Evolutionary conservation across 2,888 invertebrate genomes (phyloP), one percentile per base, ranked within the genome.

Genomic region (Drosophila picticornis): DNA sequence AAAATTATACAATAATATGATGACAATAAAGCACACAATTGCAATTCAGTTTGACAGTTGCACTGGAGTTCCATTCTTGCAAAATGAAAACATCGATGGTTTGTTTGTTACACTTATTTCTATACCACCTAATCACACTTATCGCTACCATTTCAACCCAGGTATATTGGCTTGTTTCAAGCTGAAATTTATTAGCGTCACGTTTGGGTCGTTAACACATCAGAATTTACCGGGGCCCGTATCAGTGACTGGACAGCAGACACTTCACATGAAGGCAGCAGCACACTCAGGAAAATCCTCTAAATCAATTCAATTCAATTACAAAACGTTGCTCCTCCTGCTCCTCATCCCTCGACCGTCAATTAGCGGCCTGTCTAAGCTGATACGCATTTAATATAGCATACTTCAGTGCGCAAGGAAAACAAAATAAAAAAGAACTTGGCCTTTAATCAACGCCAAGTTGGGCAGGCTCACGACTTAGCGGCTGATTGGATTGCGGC

Each of bases 241-340:
- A 22, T 31, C 31, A 22, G 34, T 32, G 32, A 3, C 31, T 43
- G 29, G 50, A 50, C 59, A 40, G 59, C 40, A 38, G 31, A 27
- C 56, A 48, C 50, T 63, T 43, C 43, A 60, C 64, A 27, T 31
- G 48, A 36, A 53, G 61, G 36, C 55, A 67, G 70, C 72, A 68
- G 7, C 13, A 22, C 75, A 70, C 75, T 73, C 67, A 66, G 43
- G 32, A 77, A 75, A 83, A 65, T 75, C 74, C 89, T 77, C 87
- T 81, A 84, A 85, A 89, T 81, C 89, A 89, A 85, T 84, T 84
- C 82, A 79, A 87, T 84, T 85, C 75, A 88, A 85, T 88, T 88
- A 80, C 50, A 77, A 88, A 83, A 69, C 63, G 58, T 53, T 57
- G 43, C 60, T 29, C 52, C 43, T 22, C 27, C 29, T 11, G n/a